Percentiles rank a stretch among this genome's conserved stretches.
These are phyloP conservation scores for Rhodeus uyekii DNA, from an alignment of 2,797 vertebrate genomes.

Conservation along the genomic window DNA sequence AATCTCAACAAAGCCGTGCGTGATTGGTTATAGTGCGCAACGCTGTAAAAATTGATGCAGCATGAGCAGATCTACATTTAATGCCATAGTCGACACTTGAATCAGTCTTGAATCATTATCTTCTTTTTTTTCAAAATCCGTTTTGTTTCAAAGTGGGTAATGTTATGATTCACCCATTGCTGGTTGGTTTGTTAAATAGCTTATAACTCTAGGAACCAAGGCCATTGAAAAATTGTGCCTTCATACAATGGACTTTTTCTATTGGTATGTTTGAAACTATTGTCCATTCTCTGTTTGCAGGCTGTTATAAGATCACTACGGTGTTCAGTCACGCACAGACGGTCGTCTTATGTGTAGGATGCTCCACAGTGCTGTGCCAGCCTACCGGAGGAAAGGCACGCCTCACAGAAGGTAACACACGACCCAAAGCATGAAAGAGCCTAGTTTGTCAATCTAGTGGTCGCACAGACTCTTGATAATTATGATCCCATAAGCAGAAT, in stretches of 20 bases:
- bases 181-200: too few species aligned
- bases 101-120: too few species aligned
- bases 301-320: constrained; percentile 98
- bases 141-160: too few species aligned
- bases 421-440: neutral
- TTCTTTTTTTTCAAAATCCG: too few species aligned
- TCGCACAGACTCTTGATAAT: neutral
- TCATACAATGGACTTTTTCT: neutral
- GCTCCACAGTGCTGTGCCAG: constrained; percentile 95
- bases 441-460: neutral
- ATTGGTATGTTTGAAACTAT: neutral
- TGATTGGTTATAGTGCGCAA: too few species aligned
- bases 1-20: too few species aligned
- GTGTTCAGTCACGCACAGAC: constrained; percentile 99
- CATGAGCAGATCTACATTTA: too few species aligned
- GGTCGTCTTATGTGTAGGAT: constrained; percentile 92
- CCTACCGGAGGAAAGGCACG: constrained; percentile 98
- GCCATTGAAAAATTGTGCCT: neutral
- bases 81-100: too few species aligned
- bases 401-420: constrained; percentile 88
- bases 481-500: neutral
- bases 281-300: constrained; percentile 63
- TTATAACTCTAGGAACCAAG: neutral
- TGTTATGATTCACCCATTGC: too few species aligned
- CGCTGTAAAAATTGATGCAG: too few species aligned